These are phyloP conservation scores for Xylota sylvarum DNA, from an alignment of 2,888 invertebrate species.

Conservation along the genomic window DNA sequence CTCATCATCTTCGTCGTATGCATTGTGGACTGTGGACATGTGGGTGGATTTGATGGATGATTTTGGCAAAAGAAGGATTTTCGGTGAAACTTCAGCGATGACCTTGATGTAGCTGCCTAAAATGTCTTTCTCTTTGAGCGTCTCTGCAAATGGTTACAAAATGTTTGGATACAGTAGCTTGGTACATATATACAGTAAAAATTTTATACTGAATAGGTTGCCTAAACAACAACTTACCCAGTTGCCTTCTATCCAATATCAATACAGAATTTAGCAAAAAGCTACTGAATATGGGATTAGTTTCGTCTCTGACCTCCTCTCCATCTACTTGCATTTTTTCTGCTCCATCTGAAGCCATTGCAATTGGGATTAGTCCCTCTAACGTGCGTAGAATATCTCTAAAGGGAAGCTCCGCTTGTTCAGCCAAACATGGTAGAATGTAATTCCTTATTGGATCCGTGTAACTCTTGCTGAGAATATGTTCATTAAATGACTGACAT, in stretches of 20 bases:
- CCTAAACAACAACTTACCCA: slow-evolving; percentile 80
- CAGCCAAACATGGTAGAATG: slow-evolving; percentile 89
- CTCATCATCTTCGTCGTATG: slow-evolving; percentile 80
- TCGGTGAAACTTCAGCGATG: slow-evolving; percentile 83
- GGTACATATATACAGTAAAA: too few species aligned
- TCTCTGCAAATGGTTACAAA: slow-evolving; percentile 73
- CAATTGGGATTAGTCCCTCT: slow-evolving; percentile 78
- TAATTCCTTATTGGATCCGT: slow-evolving; percentile 89
- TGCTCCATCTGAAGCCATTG: slow-evolving; percentile 71
- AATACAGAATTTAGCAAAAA: slow-evolving; percentile 83
- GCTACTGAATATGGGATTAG: slow-evolving; percentile 80
- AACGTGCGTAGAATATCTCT: slow-evolving; percentile 85
- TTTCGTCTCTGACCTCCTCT: slow-evolving; percentile 43
- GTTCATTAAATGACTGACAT: slow-evolving; percentile 86
- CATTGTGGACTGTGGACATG: slow-evolving; percentile 78
- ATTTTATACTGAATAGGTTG: too few species aligned
- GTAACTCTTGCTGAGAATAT: slow-evolving; percentile 89
- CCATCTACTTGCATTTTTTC: slow-evolving; percentile 78
- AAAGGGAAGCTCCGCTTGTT: slow-evolving; percentile 86
- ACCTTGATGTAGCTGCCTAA: slow-evolving; percentile 82
- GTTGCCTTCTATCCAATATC: slow-evolving; percentile 82
- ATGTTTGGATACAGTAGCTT: background rate
- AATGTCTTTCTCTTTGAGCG: slow-evolving; percentile 79
- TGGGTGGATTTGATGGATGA: slow-evolving; percentile 79
- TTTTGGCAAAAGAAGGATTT: slow-evolving; percentile 83